phyloP scores from a whole-genome alignment of 1,140 invertebrate species.

The Liolophura sinensis region DNA sequence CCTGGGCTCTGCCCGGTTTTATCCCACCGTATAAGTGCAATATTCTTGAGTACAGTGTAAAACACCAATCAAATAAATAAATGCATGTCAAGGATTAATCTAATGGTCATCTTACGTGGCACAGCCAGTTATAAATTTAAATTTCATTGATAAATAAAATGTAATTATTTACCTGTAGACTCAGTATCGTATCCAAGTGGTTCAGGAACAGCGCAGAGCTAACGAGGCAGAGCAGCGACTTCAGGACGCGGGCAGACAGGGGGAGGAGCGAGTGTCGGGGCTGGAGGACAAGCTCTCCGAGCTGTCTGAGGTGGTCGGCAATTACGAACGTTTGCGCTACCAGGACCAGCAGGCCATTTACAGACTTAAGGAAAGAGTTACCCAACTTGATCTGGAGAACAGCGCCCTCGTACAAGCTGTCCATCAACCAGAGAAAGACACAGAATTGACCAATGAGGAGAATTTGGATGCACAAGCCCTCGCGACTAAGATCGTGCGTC shows the following conservation, averaged over 20 bases:
- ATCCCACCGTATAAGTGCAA: too few species aligned
- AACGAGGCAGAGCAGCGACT: constrained; percentile 51
- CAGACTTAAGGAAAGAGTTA: constrained; percentile 66
- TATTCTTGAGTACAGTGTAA: too few species aligned
- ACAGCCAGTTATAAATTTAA: too few species aligned
- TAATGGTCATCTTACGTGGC: too few species aligned
- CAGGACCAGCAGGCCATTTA: constrained; percentile 77
- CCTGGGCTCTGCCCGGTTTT: too few species aligned
- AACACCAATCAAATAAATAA: too few species aligned
- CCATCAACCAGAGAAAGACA: constrained; percentile 13
- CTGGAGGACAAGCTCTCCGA: constrained; percentile 80
- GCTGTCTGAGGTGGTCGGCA: constrained; percentile 76
- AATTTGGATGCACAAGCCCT: constrained; percentile 52
- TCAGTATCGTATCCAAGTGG: constrained; percentile 58
- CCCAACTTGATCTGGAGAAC: constrained; percentile 58
- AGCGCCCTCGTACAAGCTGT: constrained; percentile 45
- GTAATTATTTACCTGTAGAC: constrained; percentile 46
- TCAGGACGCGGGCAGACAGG: constrained; percentile 58
- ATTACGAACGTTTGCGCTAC: constrained; percentile 74
- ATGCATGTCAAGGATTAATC: too few species aligned
- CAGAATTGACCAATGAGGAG: constrained; percentile 26
- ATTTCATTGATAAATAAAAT: not conserved
- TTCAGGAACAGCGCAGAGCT: constrained; percentile 50
- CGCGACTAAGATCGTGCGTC: constrained; percentile 46
- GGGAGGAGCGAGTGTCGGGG: constrained; percentile 74